phyloP scores from a whole-genome alignment of 1,140 invertebrate genomes.

The Neelides sp. region DNA sequence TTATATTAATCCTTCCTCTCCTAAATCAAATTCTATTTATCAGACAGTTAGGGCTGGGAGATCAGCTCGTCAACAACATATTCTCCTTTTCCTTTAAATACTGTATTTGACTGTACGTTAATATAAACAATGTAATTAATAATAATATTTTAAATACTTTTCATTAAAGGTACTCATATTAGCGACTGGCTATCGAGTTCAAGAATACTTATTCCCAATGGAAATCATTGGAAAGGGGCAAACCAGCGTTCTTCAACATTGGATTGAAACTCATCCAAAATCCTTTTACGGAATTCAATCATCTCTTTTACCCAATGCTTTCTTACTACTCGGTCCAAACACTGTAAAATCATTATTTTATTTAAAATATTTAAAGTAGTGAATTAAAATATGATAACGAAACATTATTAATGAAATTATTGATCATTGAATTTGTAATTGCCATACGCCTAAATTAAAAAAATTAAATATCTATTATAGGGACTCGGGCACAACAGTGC shows the following conservation, averaged over 20 bases:
- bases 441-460: background rate
- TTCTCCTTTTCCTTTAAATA: too few relatives aligned
- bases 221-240: conserved; percentile 7
- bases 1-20: too few relatives aligned
- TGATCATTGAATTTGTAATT: background rate
- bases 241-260: conserved; percentile 2
- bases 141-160: background rate
- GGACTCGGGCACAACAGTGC: conserved; percentile 20
- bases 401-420: background rate
- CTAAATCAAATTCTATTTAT: too few relatives aligned
- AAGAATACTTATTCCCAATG: conserved; percentile 20
- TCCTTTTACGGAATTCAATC: conserved; percentile 1
- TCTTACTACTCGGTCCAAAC: conserved; percentile 20
- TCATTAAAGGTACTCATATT: conserved; percentile 19
- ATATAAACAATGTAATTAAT: too few relatives aligned
- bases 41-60: too few relatives aligned
- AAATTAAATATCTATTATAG: background rate
- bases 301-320: conserved; percentile 1
- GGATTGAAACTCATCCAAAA: background rate
- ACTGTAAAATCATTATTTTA: conserved; percentile 5
- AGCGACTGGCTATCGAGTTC: conserved; percentile 16
- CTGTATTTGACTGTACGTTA: too few relatives aligned
- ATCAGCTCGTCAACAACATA: too few relatives aligned
- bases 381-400: background rate
- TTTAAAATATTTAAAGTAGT: background rate